These are phyloP conservation scores for Opisthocomus hoazin DNA, from an alignment of 2,113 vertebrate genomes.

Conservation along the genomic window DNA sequence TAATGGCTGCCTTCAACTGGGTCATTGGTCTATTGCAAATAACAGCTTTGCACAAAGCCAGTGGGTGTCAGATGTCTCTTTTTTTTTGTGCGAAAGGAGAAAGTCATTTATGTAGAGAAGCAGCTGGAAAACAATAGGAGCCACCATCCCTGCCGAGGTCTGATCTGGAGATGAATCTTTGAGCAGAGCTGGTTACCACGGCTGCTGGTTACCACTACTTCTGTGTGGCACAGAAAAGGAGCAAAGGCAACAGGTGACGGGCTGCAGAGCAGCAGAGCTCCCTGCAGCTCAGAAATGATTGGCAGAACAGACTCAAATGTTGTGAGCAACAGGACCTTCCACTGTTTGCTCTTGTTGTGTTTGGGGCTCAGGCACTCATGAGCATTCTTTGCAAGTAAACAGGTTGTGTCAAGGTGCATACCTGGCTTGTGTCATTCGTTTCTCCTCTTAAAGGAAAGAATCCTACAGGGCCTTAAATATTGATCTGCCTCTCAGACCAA, in stretches of 20 bases:
- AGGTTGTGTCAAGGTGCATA: neutral
- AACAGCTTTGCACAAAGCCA: slow-evolving; percentile 22
- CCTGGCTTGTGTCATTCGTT: slow-evolving; percentile 8
- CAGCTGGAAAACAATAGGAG: neutral
- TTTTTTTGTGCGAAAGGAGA: slow-evolving; percentile 19
- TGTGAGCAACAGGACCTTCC: neutral
- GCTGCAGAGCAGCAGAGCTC: neutral
- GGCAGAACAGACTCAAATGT: neutral
- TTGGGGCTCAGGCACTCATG: neutral
- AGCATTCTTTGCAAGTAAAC: neutral
- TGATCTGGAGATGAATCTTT: neutral
- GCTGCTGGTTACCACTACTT: too few species aligned
- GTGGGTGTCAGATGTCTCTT: neutral
- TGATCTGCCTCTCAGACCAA: neutral
- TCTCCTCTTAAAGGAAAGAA: neutral
- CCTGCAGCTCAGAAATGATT: neutral
- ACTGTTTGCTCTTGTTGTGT: neutral
- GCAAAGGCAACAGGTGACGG: neutral
- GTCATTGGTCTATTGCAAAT: neutral
- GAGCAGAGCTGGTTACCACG: neutral
- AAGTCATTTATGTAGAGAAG: slow-evolving; percentile 1
- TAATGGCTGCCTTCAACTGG: slow-evolving; percentile 11
- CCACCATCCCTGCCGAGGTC: neutral
- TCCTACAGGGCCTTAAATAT: neutral
- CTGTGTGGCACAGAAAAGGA: neutral